Evolutionary conservation across 1,140 invertebrate genomes (phyloP).

Genomic region (Oryctes rhinoceros): DNA sequence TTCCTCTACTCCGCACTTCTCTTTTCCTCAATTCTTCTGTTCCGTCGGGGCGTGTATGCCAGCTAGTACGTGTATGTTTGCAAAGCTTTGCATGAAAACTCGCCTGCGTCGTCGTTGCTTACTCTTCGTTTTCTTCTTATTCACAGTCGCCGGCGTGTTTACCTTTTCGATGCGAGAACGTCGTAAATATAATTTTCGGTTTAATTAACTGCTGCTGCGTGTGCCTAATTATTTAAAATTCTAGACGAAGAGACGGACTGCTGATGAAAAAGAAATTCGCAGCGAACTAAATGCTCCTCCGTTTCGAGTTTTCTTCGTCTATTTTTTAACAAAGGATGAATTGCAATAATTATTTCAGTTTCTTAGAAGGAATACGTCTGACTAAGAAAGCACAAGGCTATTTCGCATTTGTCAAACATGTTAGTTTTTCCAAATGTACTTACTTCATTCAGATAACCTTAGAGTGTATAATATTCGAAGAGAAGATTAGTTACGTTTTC

Average conservation of each 20-base stretch:
- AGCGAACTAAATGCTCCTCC: not conserved
- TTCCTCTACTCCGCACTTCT: not conserved
- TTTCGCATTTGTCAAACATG: no score
- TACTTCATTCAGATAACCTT: no score
- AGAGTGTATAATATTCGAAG: no score
- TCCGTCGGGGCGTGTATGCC: not conserved
- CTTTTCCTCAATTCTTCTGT: not conserved
- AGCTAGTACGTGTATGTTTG: constrained; percentile 3
- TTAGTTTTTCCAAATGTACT: no score
- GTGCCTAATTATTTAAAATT: constrained; percentile 19
- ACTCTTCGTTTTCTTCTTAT: constrained; percentile 18
- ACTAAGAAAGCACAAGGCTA: no score
- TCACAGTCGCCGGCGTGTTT: not conserved
- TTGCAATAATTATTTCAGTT: constrained; percentile 11
- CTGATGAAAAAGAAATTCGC: constrained; percentile 13
- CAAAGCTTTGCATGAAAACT: constrained; percentile 14
- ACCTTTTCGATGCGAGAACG: constrained; percentile 8
- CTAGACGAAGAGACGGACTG: not conserved
- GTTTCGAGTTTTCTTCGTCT: not conserved
- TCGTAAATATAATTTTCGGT: constrained; percentile 22
- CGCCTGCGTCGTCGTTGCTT: not conserved
- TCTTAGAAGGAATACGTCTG: not conserved
- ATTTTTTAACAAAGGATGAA: not conserved
- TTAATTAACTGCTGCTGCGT: constrained; percentile 21
- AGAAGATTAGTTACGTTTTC: no score